A percentile compares a stretch with the other conserved stretches of the same genome.
phyloP scores from a whole-genome alignment of 2,797 vertebrate genomes.

The Serranus cabrilla region DNA sequence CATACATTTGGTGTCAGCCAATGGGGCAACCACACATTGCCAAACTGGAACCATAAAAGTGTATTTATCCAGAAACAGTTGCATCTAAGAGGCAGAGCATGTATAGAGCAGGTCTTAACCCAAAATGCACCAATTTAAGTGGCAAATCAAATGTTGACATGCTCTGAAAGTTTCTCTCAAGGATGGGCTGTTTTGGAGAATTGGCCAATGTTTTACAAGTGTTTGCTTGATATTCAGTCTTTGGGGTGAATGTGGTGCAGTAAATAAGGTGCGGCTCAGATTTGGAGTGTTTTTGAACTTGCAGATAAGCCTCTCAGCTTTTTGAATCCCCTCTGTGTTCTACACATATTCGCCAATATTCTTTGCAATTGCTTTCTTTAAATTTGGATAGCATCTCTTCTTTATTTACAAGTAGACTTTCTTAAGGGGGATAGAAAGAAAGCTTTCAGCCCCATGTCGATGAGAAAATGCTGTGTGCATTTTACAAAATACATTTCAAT shows the following conservation, averaged over 20 bases:
- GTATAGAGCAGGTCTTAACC: too few relatives aligned
- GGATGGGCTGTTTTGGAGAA: conserved; percentile 10
- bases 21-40: neutral
- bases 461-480: neutral
- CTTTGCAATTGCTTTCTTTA: neutral
- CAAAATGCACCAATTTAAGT: too few relatives aligned
- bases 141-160: neutral
- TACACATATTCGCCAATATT: neutral
- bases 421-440: neutral
- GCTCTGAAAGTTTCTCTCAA: neutral
- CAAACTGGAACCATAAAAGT: too few relatives aligned
- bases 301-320: neutral
- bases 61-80: too few relatives aligned
- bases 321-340: neutral
- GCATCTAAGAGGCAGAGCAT: too few relatives aligned
- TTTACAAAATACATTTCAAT: neutral
- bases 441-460: neutral
- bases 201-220: neutral
- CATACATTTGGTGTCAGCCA: neutral
- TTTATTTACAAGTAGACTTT: neutral
- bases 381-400: neutral
- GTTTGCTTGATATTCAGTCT: conserved; percentile 5
- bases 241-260: neutral
- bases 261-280: conserved; percentile 2
- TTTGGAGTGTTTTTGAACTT: neutral